Evolutionary conservation across 2,888 invertebrate genomes (phyloP).

Genomic region (Cryptocheilus praepositus): DNA sequence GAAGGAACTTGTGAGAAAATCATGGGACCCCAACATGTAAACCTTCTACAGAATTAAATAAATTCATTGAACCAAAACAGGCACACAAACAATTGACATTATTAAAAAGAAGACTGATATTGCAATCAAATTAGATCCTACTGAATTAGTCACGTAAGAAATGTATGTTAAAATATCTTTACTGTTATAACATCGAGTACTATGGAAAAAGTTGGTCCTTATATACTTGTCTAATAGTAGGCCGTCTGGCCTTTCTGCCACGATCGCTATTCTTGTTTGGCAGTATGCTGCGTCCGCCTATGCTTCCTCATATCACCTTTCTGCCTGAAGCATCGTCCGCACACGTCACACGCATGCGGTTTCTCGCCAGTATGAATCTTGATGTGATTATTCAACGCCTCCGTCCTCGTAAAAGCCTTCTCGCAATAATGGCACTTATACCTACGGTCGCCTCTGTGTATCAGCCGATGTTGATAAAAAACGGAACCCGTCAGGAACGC

Average conservation of each 20-base stretch:
- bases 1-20: too few species aligned
- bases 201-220: too few species aligned
- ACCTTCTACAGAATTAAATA: too few species aligned
- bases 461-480: slow-evolving; percentile 80
- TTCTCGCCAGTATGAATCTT: slow-evolving; percentile 78
- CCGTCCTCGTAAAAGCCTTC: slow-evolving; percentile 80
- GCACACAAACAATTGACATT: too few species aligned
- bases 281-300: slow-evolving; percentile 59
- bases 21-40: too few species aligned
- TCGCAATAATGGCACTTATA: slow-evolving; percentile 81
- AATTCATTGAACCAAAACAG: too few species aligned
- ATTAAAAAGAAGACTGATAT: too few species aligned
- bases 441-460: slow-evolving; percentile 80
- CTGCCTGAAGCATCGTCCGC: slow-evolving; percentile 66
- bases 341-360: slow-evolving; percentile 66
- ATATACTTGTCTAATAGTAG: too few species aligned
- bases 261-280: slow-evolving; percentile 28
- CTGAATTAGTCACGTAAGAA: too few species aligned
- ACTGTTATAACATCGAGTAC: too few species aligned
- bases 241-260: neutral
- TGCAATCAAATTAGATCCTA: too few species aligned
- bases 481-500: slow-evolving; percentile 81
- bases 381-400: slow-evolving; percentile 80
- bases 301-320: slow-evolving; percentile 70
- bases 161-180: too few species aligned